These are phyloP conservation scores for Adrianichthys oophorus DNA, from an alignment of 2,797 vertebrate species.

Conservation along the genomic window DNA sequence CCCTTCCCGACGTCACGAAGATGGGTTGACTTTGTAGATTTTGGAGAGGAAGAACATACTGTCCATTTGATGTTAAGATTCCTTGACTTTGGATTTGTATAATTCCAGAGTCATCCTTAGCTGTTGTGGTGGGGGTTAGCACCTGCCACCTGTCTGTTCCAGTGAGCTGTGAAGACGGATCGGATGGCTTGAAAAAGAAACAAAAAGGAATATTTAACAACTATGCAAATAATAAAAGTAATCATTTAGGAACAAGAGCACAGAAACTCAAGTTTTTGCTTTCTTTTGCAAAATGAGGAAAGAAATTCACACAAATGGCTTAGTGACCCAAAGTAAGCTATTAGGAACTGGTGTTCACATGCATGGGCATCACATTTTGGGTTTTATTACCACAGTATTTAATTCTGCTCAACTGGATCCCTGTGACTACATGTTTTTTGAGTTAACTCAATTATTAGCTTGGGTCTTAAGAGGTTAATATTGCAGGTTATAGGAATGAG, in stretches of 20 bases:
- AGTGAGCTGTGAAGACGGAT: constrained; percentile 88
- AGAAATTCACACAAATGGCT: too few species aligned
- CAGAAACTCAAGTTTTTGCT: background rate
- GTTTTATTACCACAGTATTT: too few species aligned
- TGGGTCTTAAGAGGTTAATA: too few species aligned
- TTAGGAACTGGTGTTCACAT: too few species aligned
- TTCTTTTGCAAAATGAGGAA: too few species aligned
- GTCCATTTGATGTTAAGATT: constrained; percentile 93
- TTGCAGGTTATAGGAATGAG: too few species aligned
- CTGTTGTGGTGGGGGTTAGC: constrained; percentile 83
- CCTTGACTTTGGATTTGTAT: constrained; percentile 93
- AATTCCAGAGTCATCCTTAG: constrained; percentile 94
- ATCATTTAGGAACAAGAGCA: constrained; percentile 3
- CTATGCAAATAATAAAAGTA: background rate
- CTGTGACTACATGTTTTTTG: too few species aligned
- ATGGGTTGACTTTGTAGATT: constrained; percentile 97
- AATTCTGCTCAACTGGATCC: too few species aligned
- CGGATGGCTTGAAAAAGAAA: constrained; percentile 78
- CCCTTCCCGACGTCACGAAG: constrained; percentile 93
- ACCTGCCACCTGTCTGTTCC: constrained; percentile 96
- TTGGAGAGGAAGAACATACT: constrained; percentile 98
- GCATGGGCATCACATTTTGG: too few species aligned
- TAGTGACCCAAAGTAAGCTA: too few species aligned
- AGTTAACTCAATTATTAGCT: too few species aligned
- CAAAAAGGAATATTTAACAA: background rate